Percentiles rank a stretch among this genome's conserved stretches.
These are phyloP conservation scores for Channallabes apus DNA, from an alignment of 2,797 vertebrate species.

Conservation along the genomic window DNA sequence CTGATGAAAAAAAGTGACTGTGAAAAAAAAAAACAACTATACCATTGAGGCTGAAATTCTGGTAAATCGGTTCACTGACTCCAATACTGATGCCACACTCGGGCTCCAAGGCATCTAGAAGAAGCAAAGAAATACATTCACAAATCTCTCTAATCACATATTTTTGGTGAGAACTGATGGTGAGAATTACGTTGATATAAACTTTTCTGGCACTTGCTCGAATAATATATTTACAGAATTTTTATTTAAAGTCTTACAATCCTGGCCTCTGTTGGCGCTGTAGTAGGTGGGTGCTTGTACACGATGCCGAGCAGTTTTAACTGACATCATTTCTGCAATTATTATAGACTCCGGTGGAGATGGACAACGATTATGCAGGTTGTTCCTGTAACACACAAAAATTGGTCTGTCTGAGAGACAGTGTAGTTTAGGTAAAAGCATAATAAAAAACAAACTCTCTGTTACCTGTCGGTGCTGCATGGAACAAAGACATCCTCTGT, in stretches of 20 bases:
- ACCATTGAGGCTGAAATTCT: constrained; percentile 27
- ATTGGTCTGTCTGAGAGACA: not conserved
- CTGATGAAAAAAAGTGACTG: not conserved
- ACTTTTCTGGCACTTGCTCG: too few relatives aligned
- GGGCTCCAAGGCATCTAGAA: constrained; percentile 12
- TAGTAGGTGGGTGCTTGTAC: not conserved
- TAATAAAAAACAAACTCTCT: not conserved
- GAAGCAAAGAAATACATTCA: constrained; percentile 23
- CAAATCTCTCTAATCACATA: not conserved
- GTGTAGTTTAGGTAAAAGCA: not conserved
- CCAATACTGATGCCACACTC: not conserved
- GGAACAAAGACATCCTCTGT: not conserved
- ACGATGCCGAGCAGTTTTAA: not conserved
- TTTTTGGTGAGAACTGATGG: not conserved
- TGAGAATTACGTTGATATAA: not conserved
- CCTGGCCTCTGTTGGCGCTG: constrained; percentile 2
- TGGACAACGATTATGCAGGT: not conserved
- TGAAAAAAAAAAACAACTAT: not conserved
- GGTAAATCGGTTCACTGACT: constrained; percentile 13
- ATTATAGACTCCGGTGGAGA: not conserved
- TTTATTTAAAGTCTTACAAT: constrained; percentile 21
- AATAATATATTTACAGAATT: not conserved
- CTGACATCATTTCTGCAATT: not conserved
- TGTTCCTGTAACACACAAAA: constrained; percentile 20
- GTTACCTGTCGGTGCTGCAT: constrained; percentile 21